Conservation (phyloP, 2,797 vertebrate genomes). For the Alcedo quadribrachys region DNA sequence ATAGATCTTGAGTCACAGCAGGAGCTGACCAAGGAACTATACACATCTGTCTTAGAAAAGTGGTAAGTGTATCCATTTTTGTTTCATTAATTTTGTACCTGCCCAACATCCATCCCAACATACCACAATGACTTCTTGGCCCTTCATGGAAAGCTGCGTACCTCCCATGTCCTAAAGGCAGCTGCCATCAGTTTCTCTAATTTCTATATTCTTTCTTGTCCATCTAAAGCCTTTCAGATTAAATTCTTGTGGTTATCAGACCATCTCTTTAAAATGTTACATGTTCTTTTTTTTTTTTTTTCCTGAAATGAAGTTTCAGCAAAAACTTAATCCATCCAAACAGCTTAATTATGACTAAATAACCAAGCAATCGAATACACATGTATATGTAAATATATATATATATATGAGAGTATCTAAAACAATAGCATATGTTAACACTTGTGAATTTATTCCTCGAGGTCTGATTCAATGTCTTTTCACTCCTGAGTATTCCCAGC, state of each 20-base stretch:
- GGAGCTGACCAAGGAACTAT: not conserved
- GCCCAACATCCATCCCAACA: not conserved
- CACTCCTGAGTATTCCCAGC: not conserved
- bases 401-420: not conserved
- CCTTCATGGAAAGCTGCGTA: not conserved
- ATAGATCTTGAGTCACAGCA: not conserved
- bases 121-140: not conserved
- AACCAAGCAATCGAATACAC: not conserved
- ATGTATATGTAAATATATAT: not conserved
- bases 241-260: not conserved
- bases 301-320: not conserved
- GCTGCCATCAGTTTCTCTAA: not conserved
- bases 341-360: not conserved
- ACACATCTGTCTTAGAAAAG: not conserved
- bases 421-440: not conserved
- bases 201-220: not conserved
- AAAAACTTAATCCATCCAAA: not conserved
- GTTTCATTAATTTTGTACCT: not conserved
- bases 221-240: not conserved
- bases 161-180: not conserved
- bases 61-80: not conserved
- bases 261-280: not conserved
- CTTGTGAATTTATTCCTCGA: not conserved
- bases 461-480: not conserved
- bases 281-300: not conserved